Evolutionary conservation across 2,113 vertebrate species (phyloP).

Genomic region (Mormoops blainvillei): DNA sequence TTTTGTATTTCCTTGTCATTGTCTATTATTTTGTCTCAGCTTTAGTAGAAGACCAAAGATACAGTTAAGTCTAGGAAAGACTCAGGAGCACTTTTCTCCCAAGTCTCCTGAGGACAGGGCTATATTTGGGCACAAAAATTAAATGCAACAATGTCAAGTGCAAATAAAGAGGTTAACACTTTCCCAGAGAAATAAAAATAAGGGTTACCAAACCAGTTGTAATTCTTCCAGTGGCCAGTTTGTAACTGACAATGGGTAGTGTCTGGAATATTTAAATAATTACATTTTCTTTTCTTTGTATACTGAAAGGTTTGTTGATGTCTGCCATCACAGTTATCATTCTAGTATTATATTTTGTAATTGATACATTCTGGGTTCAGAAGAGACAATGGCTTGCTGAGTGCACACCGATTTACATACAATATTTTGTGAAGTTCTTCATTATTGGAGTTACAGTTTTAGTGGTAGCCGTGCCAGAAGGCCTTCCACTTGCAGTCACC

Average conservation of each 20-base stretch:
- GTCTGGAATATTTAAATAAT: slow-evolving; percentile 16
- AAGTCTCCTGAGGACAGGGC: background rate
- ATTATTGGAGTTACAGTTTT: slow-evolving; percentile 98
- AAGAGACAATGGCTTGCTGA: slow-evolving; percentile 91
- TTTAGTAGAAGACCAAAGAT: background rate
- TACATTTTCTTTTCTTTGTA: slow-evolving; percentile 28
- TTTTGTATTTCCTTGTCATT: background rate
- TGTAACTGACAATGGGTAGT: background rate
- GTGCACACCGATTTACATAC: slow-evolving; percentile 97
- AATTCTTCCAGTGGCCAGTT: background rate
- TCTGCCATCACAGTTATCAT: slow-evolving; percentile 98
- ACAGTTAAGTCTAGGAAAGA: background rate
- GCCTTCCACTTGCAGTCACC: slow-evolving; percentile 97
- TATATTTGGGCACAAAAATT: slow-evolving; percentile 8
- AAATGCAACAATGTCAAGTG: background rate
- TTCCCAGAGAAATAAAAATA: slow-evolving; percentile 36
- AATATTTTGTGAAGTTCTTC: slow-evolving; percentile 99
- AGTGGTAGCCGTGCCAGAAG: slow-evolving; percentile 98
- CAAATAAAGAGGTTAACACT: background rate
- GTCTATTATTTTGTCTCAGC: background rate
- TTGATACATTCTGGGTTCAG: slow-evolving; percentile 96
- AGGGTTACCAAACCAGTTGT: background rate
- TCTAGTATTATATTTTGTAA: slow-evolving; percentile 94
- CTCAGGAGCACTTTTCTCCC: background rate
- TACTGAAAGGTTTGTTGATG: slow-evolving; percentile 92